A percentile compares a stretch with the other conserved stretches of the same genome.
Conservation (phyloP, 2,113 vertebrate genomes). For the Haplochromis vanheusdeni region DNA sequence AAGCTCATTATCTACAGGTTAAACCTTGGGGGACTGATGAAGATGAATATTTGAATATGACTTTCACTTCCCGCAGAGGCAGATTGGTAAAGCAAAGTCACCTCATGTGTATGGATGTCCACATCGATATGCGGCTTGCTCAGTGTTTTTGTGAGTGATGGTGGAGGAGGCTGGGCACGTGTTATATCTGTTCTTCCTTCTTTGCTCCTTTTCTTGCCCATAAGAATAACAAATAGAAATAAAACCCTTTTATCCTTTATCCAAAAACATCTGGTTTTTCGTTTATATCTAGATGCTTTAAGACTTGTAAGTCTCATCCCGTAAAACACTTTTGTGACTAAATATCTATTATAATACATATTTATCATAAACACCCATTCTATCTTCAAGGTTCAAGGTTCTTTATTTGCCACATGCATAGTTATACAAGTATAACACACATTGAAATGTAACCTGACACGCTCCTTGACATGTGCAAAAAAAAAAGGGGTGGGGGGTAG, state of each 20-base stretch:
- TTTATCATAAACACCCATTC: background rate
- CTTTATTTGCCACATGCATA: too few species aligned
- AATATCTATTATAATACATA: background rate
- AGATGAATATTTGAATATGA: slow-evolving; percentile 30
- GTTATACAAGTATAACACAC: too few species aligned
- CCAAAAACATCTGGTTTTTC: background rate
- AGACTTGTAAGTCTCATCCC: rapidly evolving
- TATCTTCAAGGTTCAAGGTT: too few species aligned
- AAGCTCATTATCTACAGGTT: background rate
- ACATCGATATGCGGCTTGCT: background rate
- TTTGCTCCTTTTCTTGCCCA: background rate
- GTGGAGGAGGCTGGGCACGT: background rate
- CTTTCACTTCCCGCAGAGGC: slow-evolving; percentile 7
- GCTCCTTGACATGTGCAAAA: too few species aligned
- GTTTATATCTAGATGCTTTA: background rate
- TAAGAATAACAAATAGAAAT: background rate
- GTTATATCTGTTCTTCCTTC: background rate
- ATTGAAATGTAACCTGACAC: too few species aligned
- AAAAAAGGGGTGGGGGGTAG: too few species aligned
- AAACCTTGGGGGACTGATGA: background rate
- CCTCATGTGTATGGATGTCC: slow-evolving; percentile 33
- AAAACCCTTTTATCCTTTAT: background rate
- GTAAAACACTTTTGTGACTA: background rate
- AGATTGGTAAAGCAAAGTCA: slow-evolving; percentile 11
- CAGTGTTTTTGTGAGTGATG: background rate